Base-by-base conservation (phyloP, 2,888 invertebrate genomes). In the Amphipyra berbera region DNA sequence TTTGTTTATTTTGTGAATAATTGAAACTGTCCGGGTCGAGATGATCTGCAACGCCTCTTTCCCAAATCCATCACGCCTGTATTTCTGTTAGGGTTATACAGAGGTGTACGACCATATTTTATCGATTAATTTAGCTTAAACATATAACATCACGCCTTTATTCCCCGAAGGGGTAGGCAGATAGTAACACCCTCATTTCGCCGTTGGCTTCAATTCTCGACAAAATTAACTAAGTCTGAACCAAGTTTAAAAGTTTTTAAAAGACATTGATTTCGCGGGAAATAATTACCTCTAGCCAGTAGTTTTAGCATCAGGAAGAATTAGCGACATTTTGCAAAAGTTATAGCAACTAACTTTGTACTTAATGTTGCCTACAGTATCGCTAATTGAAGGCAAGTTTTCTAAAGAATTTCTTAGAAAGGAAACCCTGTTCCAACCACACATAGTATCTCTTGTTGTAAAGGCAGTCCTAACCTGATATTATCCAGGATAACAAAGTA, bases 321-420 rank as follows among this genome's bases (percentile, higher is more conserved):
- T 56, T 70, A 56, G 56, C 40, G 55, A 50, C 41, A 61, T 56
- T 53, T 66, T 49, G 15, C 7, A 9, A 30, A 62, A 67, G 49
- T 66, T 60, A 38, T 14, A 47, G 41, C 37, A 45, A 54, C 41
- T 41, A 62, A 72, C 62, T 63, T 67, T 57, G 46, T 21, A 62
- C 60, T 71, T 57, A 57, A 30, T 44, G 42, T 48, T 6, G 33
- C 6, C 38, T 30, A 54, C 45, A n/a, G 15, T 44, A 58, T 33
- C 13, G 12, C 6, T 67, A 55, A 67, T 62, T 47, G 33, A 47
- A 50, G 30, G 10, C 10, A 9, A 44, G 37, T 48, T 42, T n/a
- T 1, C 6, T 12, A 21, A 42, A 54, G 35, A 41, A 47, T 54
- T 57, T 65, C n/a, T 47, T 41, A 58, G 21, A 61, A 66, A 58